Percentiles rank a stretch among this genome's conserved stretches.
phyloP scores from a whole-genome alignment of 2,888 invertebrate genomes.

The Agapostemon virescens region DNA sequence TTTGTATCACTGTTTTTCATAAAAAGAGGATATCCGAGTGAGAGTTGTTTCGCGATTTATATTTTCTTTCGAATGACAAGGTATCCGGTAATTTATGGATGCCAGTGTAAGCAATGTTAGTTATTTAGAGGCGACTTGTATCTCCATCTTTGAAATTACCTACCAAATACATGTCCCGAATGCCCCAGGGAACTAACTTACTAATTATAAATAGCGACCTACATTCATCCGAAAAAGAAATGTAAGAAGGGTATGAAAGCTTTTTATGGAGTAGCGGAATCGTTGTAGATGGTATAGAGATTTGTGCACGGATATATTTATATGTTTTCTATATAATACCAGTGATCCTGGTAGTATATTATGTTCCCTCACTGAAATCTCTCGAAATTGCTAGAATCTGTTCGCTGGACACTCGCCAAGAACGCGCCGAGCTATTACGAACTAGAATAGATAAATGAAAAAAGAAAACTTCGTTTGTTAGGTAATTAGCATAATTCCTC shows the following conservation, averaged over 20 bases:
- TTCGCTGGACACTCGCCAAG: constrained; percentile 54
- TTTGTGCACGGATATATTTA: neutral
- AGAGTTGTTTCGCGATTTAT: neutral
- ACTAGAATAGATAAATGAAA: constrained; percentile 2
- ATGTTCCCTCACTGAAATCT: constrained; percentile 26
- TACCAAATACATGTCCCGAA: neutral
- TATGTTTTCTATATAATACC: constrained; percentile 15
- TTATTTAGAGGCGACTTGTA: neutral
- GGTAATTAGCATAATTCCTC: neutral
- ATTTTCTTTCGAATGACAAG: neutral
- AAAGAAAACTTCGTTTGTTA: neutral
- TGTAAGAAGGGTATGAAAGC: neutral
- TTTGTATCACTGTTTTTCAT: neutral
- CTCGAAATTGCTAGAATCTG: constrained; percentile 19
- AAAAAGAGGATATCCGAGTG: neutral
- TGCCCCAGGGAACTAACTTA: constrained; percentile 1
- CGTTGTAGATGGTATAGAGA: neutral
- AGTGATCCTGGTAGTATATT: constrained; percentile 19
- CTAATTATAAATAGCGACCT: constrained; percentile 11
- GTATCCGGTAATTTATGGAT: neutral
- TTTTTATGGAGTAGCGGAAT: constrained; percentile 6
- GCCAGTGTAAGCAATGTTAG: neutral
- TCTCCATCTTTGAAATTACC: neutral
- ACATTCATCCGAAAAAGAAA: neutral
- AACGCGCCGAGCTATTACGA: constrained; percentile 19